Evolutionary conservation across 2,888 invertebrate species (phyloP), one percentile per base, ranked within the genome.

Genomic region (Cordilura impudica): DNA sequence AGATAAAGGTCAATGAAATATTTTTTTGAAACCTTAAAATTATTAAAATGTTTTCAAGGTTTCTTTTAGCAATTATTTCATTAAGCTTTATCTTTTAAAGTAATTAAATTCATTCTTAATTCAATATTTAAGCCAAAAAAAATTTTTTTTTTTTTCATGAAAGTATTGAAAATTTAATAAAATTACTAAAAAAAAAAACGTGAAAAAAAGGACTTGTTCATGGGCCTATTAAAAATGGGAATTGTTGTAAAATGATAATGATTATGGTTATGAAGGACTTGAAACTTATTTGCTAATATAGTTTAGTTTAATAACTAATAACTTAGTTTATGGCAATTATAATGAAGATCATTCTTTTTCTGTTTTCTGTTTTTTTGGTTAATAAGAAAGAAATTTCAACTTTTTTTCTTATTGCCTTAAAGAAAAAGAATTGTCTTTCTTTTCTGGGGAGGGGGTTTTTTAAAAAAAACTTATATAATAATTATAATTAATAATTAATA

Each of bases 261-360:
- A 8, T 47, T 14, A 12, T 16, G 39, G 51, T 2, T 39, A 12
- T n/a, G 0, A 21, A 45, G 7, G 16, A 39, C 56, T 66, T 58
- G 43, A 19, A 45, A 21, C 7, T 47, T 49, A 66, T 39, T n/a
- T 39, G 4, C 3, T 26, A 29, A 21, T n/a, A 21, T 2, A 29
- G 7, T 63, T 49, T 49, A 78, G 82, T 83, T 86, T 87, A 87
- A 83, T 83, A 87, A 86, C 87, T 87, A 87, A 87, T 86, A 85
- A 87, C 87, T 87, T 87, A 87, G 85, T 86, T 86, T 87, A 87
- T 87, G 87, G 87, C 87, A 87, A 87, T 79, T 63, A 63, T 39
- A 39, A 35, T 43, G 19, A 63, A 53, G 35, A 39, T 54, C 21
- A 21, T 49, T 69, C 67, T 31, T 39, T 51, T 21, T 21, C 51